Base-by-base conservation (phyloP, 2,888 invertebrate species). In the Pseudolycoriella hygida region DNA sequence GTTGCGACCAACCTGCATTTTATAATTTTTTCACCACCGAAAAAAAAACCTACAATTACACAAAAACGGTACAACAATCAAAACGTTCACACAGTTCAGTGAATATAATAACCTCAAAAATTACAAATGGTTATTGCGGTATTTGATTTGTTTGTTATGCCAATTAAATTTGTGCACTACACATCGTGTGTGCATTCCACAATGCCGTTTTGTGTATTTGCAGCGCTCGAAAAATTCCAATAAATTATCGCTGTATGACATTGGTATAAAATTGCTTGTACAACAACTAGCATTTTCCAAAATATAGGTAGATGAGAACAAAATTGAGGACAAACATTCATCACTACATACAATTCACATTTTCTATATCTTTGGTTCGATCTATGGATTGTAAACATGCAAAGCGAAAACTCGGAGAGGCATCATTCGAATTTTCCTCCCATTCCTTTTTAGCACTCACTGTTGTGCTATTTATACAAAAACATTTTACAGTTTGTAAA, bases 291-390 rank as follows among this genome's bases (percentile, higher is more conserved):
- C n/a, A n/a, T 34, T 12, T 34, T 8, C 15, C 34, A 34, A 10
- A 3, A 12, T 12, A 14, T 14, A 34, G 34, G 34, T 34, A 12
- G n/a, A 34, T 34, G n/a, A 14, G 25, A 25, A 25, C 25, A 34
- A 34, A 34, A 34, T 34, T 34, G 12, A 14, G 34, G 34, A 34
- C 34, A 34, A 34, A 34, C 34, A 34, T 34, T 34, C 34, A 34
- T 34, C 34, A 34, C 34, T 14, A 34, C 34, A 34, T 14, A 25
- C 25, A 25, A 25, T 25, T 25, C 25, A 25, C 25, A 25, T 25
- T 25, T 25, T 25, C 25, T 25, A 25, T 25, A 25, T 25, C 25
- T 25, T 25, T 25, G 8, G 25, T 25, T 25, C 25, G 25, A 25
- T 25, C 25, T 25, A 8, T 4, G 25, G 25, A 25, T 25, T 4